These are phyloP conservation scores for Odontocerum albicorne DNA, from an alignment of 2,888 invertebrate species.

Conservation along the genomic window DNA sequence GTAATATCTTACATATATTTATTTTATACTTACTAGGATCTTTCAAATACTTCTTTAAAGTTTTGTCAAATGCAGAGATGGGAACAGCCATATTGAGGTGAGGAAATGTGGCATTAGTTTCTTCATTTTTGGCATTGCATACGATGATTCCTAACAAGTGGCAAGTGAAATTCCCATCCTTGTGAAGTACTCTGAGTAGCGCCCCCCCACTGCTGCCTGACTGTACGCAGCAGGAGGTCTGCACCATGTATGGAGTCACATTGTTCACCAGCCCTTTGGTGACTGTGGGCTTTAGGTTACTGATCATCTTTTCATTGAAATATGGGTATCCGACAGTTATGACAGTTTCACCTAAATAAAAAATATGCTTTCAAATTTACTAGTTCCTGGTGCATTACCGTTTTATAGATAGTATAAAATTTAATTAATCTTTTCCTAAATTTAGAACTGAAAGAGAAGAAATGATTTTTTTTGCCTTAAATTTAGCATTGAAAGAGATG, in stretches of 20 bases:
- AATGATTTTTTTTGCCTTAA: too few relatives aligned
- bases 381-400: too few relatives aligned
- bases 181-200: conserved; percentile 51
- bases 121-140: conserved; percentile 56
- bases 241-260: conserved; percentile 57
- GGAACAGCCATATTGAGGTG: conserved; percentile 65
- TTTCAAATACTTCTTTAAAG: conserved; percentile 10
- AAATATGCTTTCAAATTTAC: neutral
- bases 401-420: too few relatives aligned
- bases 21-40: conserved; percentile 15
- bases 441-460: too few relatives aligned
- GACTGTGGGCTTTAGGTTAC: conserved; percentile 52
- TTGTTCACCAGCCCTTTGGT: conserved; percentile 60
- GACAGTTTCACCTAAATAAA: conserved; percentile 57
- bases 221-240: conserved; percentile 65
- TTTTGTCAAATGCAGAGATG: conserved; percentile 45
- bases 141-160: conserved; percentile 61
- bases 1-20: too few relatives aligned
- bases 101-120: conserved; percentile 56
- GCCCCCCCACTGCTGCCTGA: conserved; percentile 67
- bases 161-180: conserved; percentile 28
- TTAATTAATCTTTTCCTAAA: too few relatives aligned
- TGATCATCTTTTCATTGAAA: conserved; percentile 53
- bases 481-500: too few relatives aligned
- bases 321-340: conserved; percentile 62